Base-by-base conservation (phyloP, 2,113 vertebrate genomes). In the Ophthalmotilapia sp. region DNA sequence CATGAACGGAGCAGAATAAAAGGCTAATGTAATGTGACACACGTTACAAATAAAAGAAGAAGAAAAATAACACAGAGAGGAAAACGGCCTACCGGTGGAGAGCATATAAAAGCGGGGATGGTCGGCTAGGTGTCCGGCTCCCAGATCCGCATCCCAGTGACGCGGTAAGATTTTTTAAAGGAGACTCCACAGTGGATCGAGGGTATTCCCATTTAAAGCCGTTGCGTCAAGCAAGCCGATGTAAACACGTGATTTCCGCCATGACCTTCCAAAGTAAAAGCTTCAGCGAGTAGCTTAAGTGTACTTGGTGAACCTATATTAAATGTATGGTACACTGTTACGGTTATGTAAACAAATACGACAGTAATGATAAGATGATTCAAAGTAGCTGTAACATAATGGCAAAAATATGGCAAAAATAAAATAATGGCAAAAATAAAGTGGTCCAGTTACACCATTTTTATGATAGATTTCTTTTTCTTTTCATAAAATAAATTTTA, bases 121-220 rank as follows among this genome's bases (percentile, higher is more conserved):
- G 70, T 19, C 26, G 79, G 77, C 55, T 91, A 84, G 77, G 73
- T 84, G 88, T 84, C 93, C 88, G 91, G 92, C 91, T 92, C 75
- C 91, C 53, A 84, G 80, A 86, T 86, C 91, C 85, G 93, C 93
- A 94, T 94, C 91, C 89, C 92, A 79, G 83, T 93, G 92, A 95
- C 93, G 89, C 89, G 84, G 49, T 75, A 90, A 62, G 92, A 83
- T 88, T 82, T 83, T 82, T 88, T 83, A 90, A 92, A 91, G 87
- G 89, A 91, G 91, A 94, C 91, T 94, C 92, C 87, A 13, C 85
- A 56, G 77, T 81, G 13, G 81, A 73, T 23, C 81, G 47, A 91
- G 90, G 93, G 86, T 26, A 54, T 92, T 91, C 91, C 91, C 70
- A 49, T 92, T 86, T 91, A 93, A 92, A 91, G 86, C 51, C 42